Percentiles rank a stretch among this genome's conserved stretches.
These are phyloP conservation scores for Epinotia bilunana DNA, from an alignment of 2,888 invertebrate genomes.

Conservation along the genomic window DNA sequence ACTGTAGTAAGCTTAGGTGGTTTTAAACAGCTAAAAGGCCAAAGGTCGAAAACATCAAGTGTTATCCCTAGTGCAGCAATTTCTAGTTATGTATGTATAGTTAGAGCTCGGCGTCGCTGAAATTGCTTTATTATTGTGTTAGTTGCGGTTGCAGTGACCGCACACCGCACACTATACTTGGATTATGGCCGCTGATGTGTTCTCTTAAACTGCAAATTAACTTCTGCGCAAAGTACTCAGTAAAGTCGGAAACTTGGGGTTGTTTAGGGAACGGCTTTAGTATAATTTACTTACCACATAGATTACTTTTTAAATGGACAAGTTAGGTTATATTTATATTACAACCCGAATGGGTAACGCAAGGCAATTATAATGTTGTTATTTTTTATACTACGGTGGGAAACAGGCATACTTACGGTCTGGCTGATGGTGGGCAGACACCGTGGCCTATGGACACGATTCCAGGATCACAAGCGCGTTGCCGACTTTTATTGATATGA, in stretches of 20 bases:
- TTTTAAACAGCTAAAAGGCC: neutral
- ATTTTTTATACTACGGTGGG: too few species aligned
- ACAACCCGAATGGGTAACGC: neutral
- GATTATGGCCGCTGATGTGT: slow-evolving; percentile 24
- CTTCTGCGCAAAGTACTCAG: slow-evolving; percentile 4
- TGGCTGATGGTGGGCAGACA: too few species aligned
- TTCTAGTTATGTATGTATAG: slow-evolving; percentile 33
- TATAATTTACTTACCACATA: neutral
- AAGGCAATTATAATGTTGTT: too few species aligned
- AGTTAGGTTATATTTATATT: neutral
- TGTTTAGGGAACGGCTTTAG: neutral
- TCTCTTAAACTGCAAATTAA: slow-evolving; percentile 21
- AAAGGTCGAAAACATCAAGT: slow-evolving; percentile 8
- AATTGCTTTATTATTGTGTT: slow-evolving; percentile 79
- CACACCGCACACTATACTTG: slow-evolving; percentile 20
- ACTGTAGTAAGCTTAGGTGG: neutral
- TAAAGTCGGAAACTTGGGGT: neutral
- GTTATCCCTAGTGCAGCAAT: neutral
- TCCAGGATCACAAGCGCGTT: too few species aligned
- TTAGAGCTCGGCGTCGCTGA: slow-evolving; percentile 50
- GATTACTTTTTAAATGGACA: neutral
- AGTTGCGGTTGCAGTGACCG: slow-evolving; percentile 53
- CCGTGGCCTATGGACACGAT: too few species aligned
- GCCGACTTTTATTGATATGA: too few species aligned
- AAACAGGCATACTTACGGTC: too few species aligned